Base-by-base conservation (phyloP, 2,888 invertebrate species). In the Drosophila siamana region DNA sequence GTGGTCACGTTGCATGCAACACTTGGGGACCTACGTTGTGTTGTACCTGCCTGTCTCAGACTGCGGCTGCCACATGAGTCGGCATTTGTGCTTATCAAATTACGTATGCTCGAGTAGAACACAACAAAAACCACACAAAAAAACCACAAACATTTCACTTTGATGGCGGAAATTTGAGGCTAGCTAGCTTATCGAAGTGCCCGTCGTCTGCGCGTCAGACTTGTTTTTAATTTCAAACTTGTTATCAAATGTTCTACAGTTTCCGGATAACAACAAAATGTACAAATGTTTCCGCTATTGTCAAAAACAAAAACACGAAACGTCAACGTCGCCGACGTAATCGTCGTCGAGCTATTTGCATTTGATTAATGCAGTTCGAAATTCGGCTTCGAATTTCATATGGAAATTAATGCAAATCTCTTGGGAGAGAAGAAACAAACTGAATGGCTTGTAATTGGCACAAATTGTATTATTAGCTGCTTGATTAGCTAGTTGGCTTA, bases 1-100 rank as follows among this genome's bases (percentile, higher is more conserved):
- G 75, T 61, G 73, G 73, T 79, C 68, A 73, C 72, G 76, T 74
- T 79, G 74, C 70, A 74, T 74, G 75, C 74, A 74, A 74, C 74
- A 74, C 62, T 74, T 44, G 55, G 48, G 55, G 48, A 44, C 43
- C 33, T 28, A 38, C 36, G 57, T 62, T 74, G 69, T n/a, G 62
- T 61, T 74, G 69, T 74, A 73, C 74, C 74, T 74, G 74, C 46
- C 69, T 41, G 56, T 59, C 41, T 33, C 54, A 48, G 56, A 22
- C 50, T 56, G 64, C n/a, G 56, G 56, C 75, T 69, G 75, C 75
- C 75, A 69, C 75, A 75, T 74, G 74, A 74, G 56, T 57, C 56
- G 70, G 75, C 74, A 69, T 60, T 74, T 75, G 54, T 65, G 48
- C 68, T 75, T 75, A 75, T 75, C 75, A 69, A 61, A 72, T 75